Conservation (phyloP, 2,888 invertebrate genomes). For the Agonum fuliginosum region DNA sequence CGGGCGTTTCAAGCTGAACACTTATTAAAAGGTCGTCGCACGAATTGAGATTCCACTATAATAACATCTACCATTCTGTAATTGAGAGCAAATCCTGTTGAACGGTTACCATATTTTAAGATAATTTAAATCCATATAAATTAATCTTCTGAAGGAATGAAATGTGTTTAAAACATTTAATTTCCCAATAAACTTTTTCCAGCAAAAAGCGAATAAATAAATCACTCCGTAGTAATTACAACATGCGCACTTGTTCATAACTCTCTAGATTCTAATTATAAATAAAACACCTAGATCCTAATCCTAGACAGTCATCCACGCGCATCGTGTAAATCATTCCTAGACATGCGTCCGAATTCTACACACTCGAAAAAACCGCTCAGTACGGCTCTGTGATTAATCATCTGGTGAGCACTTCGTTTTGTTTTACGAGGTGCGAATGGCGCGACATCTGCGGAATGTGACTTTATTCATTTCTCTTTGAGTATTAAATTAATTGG, state of each 20-base stretch:
- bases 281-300: constrained; percentile 9
- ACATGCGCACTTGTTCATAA: constrained; percentile 11
- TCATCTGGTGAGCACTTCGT: not conserved
- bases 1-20: too few species aligned
- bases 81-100: too few species aligned
- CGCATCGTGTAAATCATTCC: constrained; percentile 15
- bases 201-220: too few species aligned
- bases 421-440: constrained; percentile 41
- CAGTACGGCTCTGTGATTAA: constrained; percentile 17
- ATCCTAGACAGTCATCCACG: constrained; percentile 29
- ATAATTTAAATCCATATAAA: too few species aligned
- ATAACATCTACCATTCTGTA: too few species aligned
- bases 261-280: constrained; percentile 5
- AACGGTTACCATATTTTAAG: too few species aligned
- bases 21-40: too few species aligned
- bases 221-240: not conserved
- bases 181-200: too few species aligned
- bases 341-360: constrained; percentile 4
- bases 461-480: not conserved
- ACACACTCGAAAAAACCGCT: not conserved
- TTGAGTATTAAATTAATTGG: constrained; percentile 36
- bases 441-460: constrained; percentile 34
- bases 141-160: too few species aligned
- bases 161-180: too few species aligned
- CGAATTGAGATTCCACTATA: too few species aligned